These are phyloP conservation scores for Podargus strigoides DNA, from an alignment of 2,797 vertebrate species.

Conservation along the genomic window DNA sequence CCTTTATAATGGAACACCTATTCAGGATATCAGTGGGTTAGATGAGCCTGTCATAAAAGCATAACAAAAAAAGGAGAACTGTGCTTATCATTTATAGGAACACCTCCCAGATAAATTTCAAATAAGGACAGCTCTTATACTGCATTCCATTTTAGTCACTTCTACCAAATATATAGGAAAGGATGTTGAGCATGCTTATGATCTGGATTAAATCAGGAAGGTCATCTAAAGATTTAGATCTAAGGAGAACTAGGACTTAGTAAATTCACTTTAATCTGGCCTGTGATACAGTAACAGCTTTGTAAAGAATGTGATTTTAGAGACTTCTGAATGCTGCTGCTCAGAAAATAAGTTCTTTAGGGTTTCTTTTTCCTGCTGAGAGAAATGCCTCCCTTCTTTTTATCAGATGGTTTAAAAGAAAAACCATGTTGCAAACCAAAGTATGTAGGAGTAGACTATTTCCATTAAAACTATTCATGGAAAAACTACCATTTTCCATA, in stretches of 20 bases:
- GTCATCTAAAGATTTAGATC: constrained; percentile 14
- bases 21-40: constrained; percentile 28
- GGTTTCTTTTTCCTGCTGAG: not conserved
- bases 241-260: not conserved
- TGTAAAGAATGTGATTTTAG: not conserved
- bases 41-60: constrained; percentile 33
- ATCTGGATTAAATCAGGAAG: constrained; percentile 52
- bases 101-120: constrained; percentile 25
- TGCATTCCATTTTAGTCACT: constrained; percentile 27
- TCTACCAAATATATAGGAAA: not conserved
- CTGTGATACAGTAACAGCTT: not conserved
- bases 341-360: not conserved
- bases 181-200: not conserved
- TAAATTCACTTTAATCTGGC: constrained; percentile 14
- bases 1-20: constrained; percentile 62
- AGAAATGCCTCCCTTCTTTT: not conserved
- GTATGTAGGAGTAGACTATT: not conserved
- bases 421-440: not conserved
- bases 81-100: constrained; percentile 18
- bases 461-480: not conserved
- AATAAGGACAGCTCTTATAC: not conserved
- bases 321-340: not conserved
- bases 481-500: not conserved
- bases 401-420: not conserved
- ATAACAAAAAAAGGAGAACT: not conserved